Base-by-base conservation (phyloP, 2,888 invertebrate species). In the Spatulosminthurus flaviceps region DNA sequence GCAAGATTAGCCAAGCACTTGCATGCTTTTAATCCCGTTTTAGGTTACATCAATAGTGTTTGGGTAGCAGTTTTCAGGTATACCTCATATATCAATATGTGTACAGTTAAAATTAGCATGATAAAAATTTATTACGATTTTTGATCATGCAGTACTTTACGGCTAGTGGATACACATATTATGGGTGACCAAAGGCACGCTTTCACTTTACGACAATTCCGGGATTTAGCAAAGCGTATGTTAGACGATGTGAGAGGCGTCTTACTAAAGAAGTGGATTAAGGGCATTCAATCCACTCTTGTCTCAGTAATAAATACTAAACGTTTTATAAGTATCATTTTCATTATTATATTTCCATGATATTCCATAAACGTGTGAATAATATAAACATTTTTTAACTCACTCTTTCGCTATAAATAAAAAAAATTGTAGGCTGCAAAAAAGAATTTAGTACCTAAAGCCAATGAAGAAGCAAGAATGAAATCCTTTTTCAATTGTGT, bases 401-500 rank as follows among this genome's bases (percentile, higher is more conserved):
- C n/a, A 41, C 41, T 41, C 41, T 41, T 41, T 13, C 41, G 41
- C 7, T 41, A 41, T 9, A 13, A 41, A 41, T 41, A 29, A 22
- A 43, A 43, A 64, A 72, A 69, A 61, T 51, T 51, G 5, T 34
- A 84, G 84, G 84, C 83, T 41, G 84, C 83, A 0, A 84, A 83
- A 73, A 66, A 81, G 73, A 80, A 83, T 66, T 77, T 91, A 83
- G 89, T 94, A 77, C 94, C 94, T 0, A 91, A 91, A 82, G 90
- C 91, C 0, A 89, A 90, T 71, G 91, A 92, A 83, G 90, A 90
- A 22, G 90, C 89, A 19, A 90, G 91, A 87, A 91, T 93, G 87
- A 91, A 90, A 84, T 91, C 92, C 67, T 96, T 96, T 88, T 96
- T 93, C 87, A 93, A 95, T 87, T 93, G 95, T 85, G 91, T 95